Conservation (phyloP, 1,140 invertebrate genomes). For the Harlomillsia oculata region DNA sequence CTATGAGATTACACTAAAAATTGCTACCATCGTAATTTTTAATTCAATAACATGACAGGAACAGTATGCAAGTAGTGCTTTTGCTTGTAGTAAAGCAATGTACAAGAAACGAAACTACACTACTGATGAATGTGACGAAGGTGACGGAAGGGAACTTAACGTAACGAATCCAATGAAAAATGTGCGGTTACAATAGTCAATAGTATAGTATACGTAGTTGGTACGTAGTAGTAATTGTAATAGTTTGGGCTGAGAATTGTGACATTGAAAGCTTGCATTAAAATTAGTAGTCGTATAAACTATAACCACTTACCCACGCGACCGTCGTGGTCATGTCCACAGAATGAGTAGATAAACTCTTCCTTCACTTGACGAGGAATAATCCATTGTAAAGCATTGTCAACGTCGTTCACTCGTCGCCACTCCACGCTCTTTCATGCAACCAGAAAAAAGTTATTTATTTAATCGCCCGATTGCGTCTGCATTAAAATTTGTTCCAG, state of each 20-base stretch:
- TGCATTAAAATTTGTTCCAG: not conserved
- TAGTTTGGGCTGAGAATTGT: not conserved
- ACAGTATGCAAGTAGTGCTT: no score
- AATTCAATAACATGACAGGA: no score
- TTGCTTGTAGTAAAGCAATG: no score
- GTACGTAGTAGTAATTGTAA: not conserved
- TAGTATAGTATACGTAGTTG: not conserved
- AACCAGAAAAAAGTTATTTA: not conserved
- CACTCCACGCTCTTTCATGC: constrained; percentile 10
- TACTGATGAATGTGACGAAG: no score
- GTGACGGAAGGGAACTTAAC: not conserved
- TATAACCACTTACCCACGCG: constrained; percentile 2
- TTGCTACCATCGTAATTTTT: no score
- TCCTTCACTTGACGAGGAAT: constrained; percentile 3
- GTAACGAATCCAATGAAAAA: not conserved
- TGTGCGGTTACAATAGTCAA: not conserved
- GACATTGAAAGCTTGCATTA: not conserved
- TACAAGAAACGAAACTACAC: no score
- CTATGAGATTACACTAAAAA: no score
- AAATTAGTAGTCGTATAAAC: not conserved
- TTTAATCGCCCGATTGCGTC: not conserved
- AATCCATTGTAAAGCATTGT: constrained; percentile 1
- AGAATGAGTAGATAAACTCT: constrained; percentile 5
- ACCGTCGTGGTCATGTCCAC: constrained; percentile 13
- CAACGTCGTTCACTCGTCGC: constrained; percentile 13